These are phyloP conservation scores for Dyspetes luteomarginatus DNA, from an alignment of 2,888 invertebrate genomes.

Conservation along the genomic window DNA sequence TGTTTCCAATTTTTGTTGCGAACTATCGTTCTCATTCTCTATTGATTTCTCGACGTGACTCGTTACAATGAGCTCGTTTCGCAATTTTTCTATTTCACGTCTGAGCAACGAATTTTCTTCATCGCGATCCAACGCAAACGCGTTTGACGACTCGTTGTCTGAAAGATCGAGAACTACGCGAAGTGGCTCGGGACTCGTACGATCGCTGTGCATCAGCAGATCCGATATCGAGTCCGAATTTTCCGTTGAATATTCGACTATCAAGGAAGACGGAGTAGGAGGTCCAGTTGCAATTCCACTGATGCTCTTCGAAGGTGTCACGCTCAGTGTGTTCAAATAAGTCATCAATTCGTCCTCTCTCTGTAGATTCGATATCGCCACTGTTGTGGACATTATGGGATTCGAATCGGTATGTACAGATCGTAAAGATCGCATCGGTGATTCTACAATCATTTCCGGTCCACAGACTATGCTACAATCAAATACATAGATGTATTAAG, in stretches of 20 bases:
- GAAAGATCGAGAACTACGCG: slow-evolving; percentile 68
- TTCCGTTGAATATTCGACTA: slow-evolving; percentile 74
- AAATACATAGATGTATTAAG: neutral
- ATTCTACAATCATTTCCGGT: neutral
- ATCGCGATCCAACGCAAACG: slow-evolving; percentile 37
- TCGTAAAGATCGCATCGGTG: slow-evolving; percentile 36
- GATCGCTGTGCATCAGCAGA: slow-evolving; percentile 72
- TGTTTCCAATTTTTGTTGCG: slow-evolving; percentile 60
- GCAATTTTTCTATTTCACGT: slow-evolving; percentile 84
- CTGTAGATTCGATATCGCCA: neutral
- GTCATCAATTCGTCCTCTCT: slow-evolving; percentile 74
- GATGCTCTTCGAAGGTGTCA: slow-evolving; percentile 68
- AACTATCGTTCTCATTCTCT: slow-evolving; percentile 59
- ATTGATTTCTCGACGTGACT: slow-evolving; percentile 83
- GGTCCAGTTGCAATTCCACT: slow-evolving; percentile 56
- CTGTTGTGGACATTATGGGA: neutral
- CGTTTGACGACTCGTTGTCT: slow-evolving; percentile 58
- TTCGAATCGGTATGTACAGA: neutral
- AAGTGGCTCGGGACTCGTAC: slow-evolving; percentile 70
- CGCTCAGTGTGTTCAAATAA: slow-evolving; percentile 72
- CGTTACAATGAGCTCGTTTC: slow-evolving; percentile 84
- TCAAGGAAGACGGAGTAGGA: slow-evolving; percentile 73
- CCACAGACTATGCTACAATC: neutral
- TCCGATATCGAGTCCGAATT: slow-evolving; percentile 76
- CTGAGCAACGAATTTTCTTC: slow-evolving; percentile 78